Conservation (phyloP, 1,140 invertebrate genomes). For the Neodiprion lecontei region DNA sequence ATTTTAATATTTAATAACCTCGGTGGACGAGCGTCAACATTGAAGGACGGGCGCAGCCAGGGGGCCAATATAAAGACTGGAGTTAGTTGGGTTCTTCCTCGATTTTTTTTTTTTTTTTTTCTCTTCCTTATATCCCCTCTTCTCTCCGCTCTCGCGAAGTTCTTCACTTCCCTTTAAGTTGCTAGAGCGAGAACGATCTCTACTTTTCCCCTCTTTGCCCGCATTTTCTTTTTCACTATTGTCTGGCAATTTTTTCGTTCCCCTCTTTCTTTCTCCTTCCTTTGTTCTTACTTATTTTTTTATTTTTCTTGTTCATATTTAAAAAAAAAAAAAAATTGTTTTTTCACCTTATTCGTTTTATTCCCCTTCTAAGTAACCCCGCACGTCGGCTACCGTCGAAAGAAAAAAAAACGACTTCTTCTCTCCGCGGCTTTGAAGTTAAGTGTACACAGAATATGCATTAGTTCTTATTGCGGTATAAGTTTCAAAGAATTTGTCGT, state of each 20-base stretch:
- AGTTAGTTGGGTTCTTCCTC: neutral
- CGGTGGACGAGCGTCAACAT: neutral
- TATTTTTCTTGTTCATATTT: slow-evolving; percentile 13
- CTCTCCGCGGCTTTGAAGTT: neutral
- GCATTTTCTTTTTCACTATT: slow-evolving; percentile 23
- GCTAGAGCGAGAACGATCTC: slow-evolving; percentile 19
- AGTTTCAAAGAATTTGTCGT: neutral
- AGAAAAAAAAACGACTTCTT: neutral
- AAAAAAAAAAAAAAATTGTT: neutral
- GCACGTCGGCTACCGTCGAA: neutral
- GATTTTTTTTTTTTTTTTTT: neutral
- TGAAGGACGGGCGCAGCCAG: neutral
- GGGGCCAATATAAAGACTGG: neutral
- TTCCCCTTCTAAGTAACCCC: neutral
- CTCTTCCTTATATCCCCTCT: slow-evolving; percentile 9
- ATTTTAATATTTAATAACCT: slow-evolving; percentile 4
- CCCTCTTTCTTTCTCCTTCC: slow-evolving; percentile 4
- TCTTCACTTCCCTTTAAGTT: slow-evolving; percentile 26
- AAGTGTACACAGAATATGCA: slow-evolving; percentile 12
- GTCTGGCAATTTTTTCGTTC: slow-evolving; percentile 6
- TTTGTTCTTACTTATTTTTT: slow-evolving; percentile 20
- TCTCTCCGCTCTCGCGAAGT: slow-evolving; percentile 17
- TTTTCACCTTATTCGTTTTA: neutral
- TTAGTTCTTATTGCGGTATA: slow-evolving; percentile 9
- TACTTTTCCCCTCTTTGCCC: slow-evolving; percentile 20